A percentile compares a stretch with the other conserved stretches of the same genome.
Evolutionary conservation across 2,113 vertebrate species (phyloP).

Genomic region (Grallaria varia): DNA sequence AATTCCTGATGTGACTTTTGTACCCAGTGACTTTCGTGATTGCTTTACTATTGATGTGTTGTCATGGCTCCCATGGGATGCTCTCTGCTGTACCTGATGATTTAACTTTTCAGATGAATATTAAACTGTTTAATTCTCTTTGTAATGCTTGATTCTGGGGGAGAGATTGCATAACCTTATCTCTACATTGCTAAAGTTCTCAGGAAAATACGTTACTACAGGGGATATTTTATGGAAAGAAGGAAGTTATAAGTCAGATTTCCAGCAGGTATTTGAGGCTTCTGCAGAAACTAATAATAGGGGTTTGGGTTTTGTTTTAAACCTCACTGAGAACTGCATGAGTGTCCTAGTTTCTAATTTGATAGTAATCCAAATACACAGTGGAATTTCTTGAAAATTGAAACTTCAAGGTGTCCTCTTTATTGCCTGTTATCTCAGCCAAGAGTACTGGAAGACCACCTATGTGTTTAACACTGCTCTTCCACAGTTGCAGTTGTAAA

Average conservation of each 20-base stretch:
- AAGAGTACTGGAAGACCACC: constrained; percentile 32
- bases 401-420: constrained; percentile 56
- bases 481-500: background rate
- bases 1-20: constrained; percentile 4
- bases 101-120: background rate
- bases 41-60: constrained; percentile 31
- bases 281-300: constrained; percentile 41
- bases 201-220: background rate
- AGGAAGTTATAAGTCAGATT: background rate
- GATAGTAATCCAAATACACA: constrained; percentile 56
- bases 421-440: constrained; percentile 48
- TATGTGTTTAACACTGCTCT: constrained; percentile 17
- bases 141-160: constrained; percentile 3
- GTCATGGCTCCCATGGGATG: constrained; percentile 10
- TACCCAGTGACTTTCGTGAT: background rate
- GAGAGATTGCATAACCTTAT: background rate
- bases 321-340: constrained; percentile 15
- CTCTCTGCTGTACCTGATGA: constrained; percentile 9
- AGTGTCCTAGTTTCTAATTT: constrained; percentile 57
- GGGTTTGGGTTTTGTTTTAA: constrained; percentile 35
- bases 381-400: constrained; percentile 57
- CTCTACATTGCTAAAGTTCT: background rate
- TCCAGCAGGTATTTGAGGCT: constrained; percentile 28
- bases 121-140: constrained; percentile 35
- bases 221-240: constrained; percentile 21